Percentiles rank a stretch among this genome's conserved stretches.
Evolutionary conservation across 2,113 vertebrate species (phyloP).

Genomic region (Gracilinanus agilis): DNA sequence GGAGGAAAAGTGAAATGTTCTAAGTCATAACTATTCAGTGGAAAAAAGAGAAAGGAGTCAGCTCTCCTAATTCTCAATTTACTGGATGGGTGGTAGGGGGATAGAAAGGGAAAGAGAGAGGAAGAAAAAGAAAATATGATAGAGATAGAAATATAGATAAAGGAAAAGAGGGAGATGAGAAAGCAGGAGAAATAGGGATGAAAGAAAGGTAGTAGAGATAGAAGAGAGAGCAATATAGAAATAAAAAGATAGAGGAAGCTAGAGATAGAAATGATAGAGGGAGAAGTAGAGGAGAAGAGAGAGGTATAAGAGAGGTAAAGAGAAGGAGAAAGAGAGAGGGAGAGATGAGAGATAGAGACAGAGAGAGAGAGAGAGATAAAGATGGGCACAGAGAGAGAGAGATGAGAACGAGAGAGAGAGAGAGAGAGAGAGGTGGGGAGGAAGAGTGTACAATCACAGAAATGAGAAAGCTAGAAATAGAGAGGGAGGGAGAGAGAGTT

Average conservation of each 20-base stretch:
- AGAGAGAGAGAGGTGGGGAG: no score
- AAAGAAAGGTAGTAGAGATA: no score
- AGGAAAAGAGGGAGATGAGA: fast-evolving
- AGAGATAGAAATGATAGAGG: fast-evolving
- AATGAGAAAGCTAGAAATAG: no score
- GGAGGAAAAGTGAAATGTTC: background rate
- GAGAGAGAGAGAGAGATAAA: no score
- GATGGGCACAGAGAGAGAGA: no score
- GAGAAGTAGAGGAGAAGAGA: background rate
- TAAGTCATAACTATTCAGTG: background rate
- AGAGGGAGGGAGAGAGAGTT: background rate
- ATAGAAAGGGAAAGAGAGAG: fast-evolving
- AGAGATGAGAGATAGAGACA: no score
- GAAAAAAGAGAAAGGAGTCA: background rate
- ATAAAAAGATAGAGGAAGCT: fast-evolving
- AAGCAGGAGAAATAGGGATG: no score
- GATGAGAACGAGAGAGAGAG: fast-evolving
- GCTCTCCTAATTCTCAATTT: background rate
- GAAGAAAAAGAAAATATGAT: no score
- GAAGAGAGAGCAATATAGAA: fast-evolving
- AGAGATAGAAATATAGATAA: fast-evolving
- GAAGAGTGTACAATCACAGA: no score
- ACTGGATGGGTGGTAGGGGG: background rate
- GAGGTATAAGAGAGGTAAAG: background rate
- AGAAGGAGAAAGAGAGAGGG: background rate